Percentiles rank a stretch among this genome's conserved stretches.
Conservation (phyloP, 2,113 vertebrate species). For the Salvelinus fontinalis region DNA sequence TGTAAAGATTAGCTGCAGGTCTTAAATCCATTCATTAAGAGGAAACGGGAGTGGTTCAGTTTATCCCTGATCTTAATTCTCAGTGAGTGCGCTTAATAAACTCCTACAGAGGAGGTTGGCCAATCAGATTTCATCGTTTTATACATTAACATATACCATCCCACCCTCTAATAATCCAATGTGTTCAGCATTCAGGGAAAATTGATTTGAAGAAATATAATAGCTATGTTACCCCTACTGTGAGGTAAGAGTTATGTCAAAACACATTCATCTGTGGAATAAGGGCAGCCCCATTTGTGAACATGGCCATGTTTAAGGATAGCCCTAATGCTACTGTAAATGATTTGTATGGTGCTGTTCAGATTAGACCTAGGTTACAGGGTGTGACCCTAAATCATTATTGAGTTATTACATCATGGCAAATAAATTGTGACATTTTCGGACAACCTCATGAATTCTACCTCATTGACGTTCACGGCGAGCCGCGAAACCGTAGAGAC, state of each 20-base stretch:
- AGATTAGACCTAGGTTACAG: not conserved
- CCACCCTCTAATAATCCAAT: not conserved
- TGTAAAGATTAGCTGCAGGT: not conserved
- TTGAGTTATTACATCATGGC: constrained; percentile 20
- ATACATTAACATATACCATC: constrained; percentile 5
- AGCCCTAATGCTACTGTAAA: not conserved
- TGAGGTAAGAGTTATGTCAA: not conserved
- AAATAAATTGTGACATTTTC: not conserved
- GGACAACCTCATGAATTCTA: constrained; percentile 8
- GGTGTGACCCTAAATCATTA: not conserved
- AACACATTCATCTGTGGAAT: not conserved
- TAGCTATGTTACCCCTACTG: too few relatives aligned
- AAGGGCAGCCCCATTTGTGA: not conserved
- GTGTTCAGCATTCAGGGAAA: not conserved
- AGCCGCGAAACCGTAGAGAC: not conserved
- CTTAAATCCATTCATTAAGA: not conserved
- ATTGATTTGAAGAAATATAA: too few relatives aligned
- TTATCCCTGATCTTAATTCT: not conserved
- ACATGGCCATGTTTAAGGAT: not conserved
- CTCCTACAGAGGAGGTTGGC: not conserved
- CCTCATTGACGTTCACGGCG: constrained; percentile 26
- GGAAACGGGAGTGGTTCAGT: not conserved
- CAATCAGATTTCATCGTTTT: constrained; percentile 1
- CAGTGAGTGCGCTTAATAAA: not conserved
- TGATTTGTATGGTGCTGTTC: not conserved